These are phyloP conservation scores for Anisognathus igniventris DNA, from an alignment of 2,797 vertebrate species.

Conservation along the genomic window DNA sequence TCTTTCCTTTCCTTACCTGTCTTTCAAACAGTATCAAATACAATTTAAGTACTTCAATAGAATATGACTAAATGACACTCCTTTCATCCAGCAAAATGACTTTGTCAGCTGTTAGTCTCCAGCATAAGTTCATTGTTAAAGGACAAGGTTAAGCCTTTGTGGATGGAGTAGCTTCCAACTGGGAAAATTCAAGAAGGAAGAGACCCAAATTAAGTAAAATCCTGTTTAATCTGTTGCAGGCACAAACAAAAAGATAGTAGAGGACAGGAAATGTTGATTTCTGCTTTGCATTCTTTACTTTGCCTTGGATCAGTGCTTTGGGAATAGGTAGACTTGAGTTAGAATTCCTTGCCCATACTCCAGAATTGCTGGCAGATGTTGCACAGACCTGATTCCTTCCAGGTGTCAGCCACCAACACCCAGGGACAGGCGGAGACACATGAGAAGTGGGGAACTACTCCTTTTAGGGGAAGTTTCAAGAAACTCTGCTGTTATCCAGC, in stretches of 20 bases:
- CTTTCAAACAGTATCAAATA: not conserved
- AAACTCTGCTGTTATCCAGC: not conserved
- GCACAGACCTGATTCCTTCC: not conserved
- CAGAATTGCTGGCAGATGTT: not conserved
- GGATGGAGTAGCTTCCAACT: not conserved
- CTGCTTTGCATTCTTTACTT: not conserved
- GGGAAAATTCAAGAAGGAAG: not conserved
- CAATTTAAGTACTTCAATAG: not conserved
- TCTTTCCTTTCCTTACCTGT: not conserved
- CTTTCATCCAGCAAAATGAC: not conserved
- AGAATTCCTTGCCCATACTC: not conserved
- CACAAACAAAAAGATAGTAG: not conserved
- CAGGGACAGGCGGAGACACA: fast-evolving
- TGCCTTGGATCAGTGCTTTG: not conserved
- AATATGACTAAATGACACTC: not conserved
- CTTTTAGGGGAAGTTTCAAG: not conserved
- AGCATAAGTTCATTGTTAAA: not conserved
- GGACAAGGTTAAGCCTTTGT: not conserved
- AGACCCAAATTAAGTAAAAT: not conserved
- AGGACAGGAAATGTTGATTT: not conserved
- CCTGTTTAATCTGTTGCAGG: not conserved
- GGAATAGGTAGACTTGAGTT: not conserved
- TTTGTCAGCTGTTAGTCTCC: not conserved
- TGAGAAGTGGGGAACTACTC: not conserved
- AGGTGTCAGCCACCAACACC: not conserved